These are phyloP conservation scores for Dolomedes plantarius DNA, from an alignment of 2,888 invertebrate species.

Conservation along the genomic window DNA sequence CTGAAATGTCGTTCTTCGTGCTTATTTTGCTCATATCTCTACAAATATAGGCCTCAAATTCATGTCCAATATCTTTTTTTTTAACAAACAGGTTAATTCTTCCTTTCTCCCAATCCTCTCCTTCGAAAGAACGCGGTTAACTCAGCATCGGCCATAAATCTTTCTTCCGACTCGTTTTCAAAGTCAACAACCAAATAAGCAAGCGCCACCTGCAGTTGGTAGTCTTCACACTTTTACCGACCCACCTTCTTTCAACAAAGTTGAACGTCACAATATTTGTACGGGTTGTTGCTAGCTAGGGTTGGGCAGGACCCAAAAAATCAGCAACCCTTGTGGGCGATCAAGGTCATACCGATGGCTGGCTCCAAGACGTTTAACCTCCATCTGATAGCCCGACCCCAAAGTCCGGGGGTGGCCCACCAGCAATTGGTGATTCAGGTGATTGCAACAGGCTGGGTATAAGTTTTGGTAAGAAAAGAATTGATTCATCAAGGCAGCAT, in stretches of 20 bases:
- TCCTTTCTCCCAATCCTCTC: neutral
- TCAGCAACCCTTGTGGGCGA: conserved; percentile 56
- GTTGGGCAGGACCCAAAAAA: conserved; percentile 21
- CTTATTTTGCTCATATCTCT: too few relatives aligned
- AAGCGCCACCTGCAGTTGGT: neutral
- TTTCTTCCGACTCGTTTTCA: neutral
- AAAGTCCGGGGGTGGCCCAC: conserved; percentile 23
- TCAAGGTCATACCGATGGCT: conserved; percentile 59
- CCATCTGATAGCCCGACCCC: conserved; percentile 29
- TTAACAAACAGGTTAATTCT: neutral
- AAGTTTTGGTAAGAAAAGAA: neutral
- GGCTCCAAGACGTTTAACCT: conserved; percentile 60
- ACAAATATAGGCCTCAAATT: too few relatives aligned
- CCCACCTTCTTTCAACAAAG: conserved; percentile 33
- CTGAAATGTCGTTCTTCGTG: too few relatives aligned
- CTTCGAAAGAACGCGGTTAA: neutral
- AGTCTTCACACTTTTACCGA: neutral
- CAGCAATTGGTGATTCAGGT: conserved; percentile 2
- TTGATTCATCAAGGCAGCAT: neutral
- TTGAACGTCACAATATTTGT: conserved; percentile 59
- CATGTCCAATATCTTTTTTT: too few relatives aligned
- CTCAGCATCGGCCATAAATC: neutral
- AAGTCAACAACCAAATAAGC: neutral
- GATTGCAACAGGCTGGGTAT: conserved; percentile 19
- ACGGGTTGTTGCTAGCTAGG: conserved; percentile 43